These are phyloP conservation scores for Alces alces DNA, from an alignment of 2,113 vertebrate species.

Conservation along the genomic window DNA sequence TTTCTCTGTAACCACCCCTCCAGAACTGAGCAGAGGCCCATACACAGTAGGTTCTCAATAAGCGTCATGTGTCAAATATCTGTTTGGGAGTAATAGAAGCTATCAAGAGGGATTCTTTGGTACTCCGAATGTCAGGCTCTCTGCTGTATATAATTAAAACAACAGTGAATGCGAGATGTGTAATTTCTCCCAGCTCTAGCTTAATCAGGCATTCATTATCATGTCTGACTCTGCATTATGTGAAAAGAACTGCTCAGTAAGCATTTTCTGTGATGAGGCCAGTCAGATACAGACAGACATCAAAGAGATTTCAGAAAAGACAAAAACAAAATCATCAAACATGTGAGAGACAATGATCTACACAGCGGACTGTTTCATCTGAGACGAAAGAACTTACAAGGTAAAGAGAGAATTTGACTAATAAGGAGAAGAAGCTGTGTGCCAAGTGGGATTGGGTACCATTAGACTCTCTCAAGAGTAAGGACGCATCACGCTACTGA, in stretches of 20 bases:
- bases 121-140: constrained; percentile 5
- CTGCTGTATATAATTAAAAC: constrained; percentile 53
- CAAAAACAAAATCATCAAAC: background rate
- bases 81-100: background rate
- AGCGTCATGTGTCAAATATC: background rate
- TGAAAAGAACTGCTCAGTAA: constrained; percentile 45
- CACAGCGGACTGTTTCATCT: background rate
- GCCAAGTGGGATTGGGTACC: too few relatives aligned
- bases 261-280: constrained; percentile 30
- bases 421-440: background rate
- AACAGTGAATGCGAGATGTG: constrained; percentile 33
- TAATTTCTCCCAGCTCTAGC: constrained; percentile 46
- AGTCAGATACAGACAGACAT: constrained; percentile 12
- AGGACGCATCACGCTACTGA: accelerated
- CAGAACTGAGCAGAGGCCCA: background rate
- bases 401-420: background rate
- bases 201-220: constrained; percentile 53
- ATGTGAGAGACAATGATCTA: background rate
- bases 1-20: background rate
- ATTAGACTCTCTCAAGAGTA: background rate
- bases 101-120: background rate
- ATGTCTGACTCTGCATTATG: constrained; percentile 32
- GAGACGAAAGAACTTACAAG: background rate
- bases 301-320: background rate
- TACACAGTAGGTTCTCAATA: background rate